phyloP scores from a whole-genome alignment of 2,888 invertebrate genomes.

The Zaprionus obscuricornis region DNA sequence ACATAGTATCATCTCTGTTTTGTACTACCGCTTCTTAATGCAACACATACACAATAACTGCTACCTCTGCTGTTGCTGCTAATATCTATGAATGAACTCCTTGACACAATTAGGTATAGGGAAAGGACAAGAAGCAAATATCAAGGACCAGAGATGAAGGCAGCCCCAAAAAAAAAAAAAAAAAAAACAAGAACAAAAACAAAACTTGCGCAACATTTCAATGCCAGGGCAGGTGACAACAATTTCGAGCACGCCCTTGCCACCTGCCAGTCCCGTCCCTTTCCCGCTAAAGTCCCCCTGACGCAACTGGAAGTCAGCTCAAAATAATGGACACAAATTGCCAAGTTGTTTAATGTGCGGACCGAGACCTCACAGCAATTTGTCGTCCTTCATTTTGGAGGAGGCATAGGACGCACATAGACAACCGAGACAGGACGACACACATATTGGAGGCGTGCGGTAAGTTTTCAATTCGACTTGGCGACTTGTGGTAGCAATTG shows the following conservation, averaged over 20 bases:
- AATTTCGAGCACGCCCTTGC: constrained; percentile 22
- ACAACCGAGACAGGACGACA: neutral
- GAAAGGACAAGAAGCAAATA: constrained; percentile 11
- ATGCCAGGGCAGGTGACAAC: constrained; percentile 55
- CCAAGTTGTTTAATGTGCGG: constrained; percentile 74
- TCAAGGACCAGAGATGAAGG: no score
- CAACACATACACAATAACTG: constrained; percentile 27
- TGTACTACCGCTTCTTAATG: no score
- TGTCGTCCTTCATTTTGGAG: constrained; percentile 66
- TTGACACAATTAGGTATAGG: constrained; percentile 72
- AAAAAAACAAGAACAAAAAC: no score
- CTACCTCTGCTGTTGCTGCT: constrained; percentile 52
- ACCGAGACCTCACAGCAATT: constrained; percentile 65
- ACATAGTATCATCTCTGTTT: no score
- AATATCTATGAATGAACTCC: constrained; percentile 79
- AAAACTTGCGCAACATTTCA: constrained; percentile 50
- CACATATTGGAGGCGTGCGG: constrained; percentile 20
- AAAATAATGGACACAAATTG: constrained; percentile 77
- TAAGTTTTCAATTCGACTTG: constrained; percentile 12
- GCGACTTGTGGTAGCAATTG: constrained; percentile 26
- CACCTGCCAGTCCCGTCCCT: neutral
- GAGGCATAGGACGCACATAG: neutral
- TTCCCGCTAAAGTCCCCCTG: neutral
- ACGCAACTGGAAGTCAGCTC: constrained; percentile 55
- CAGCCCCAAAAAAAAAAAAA: no score